Evolutionary conservation across 2,113 vertebrate species (phyloP).

Genomic region (Nibea albiflora): DNA sequence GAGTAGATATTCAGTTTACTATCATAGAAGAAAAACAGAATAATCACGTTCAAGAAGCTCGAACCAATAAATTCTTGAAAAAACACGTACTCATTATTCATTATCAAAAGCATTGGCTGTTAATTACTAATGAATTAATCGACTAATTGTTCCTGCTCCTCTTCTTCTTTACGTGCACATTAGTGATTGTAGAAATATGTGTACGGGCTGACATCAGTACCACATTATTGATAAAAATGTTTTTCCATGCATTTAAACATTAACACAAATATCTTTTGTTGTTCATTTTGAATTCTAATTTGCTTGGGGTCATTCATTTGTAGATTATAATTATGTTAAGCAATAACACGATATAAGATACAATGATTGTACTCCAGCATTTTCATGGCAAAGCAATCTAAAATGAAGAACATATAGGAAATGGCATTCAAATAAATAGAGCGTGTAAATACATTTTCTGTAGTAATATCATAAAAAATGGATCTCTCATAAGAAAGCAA

Average conservation of each 20-base stretch:
- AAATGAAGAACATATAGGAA: background rate
- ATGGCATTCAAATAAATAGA: background rate
- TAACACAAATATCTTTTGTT: background rate
- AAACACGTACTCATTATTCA: background rate
- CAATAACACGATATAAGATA: background rate
- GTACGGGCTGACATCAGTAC: background rate
- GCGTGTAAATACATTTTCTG: background rate
- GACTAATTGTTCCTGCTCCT: background rate
- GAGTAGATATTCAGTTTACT: background rate
- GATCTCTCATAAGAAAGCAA: background rate
- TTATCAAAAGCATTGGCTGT: background rate
- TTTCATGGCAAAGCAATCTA: background rate
- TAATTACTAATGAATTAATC: background rate
- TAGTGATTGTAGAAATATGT: background rate
- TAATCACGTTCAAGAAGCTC: background rate
- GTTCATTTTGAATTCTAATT: background rate
- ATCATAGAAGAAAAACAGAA: background rate
- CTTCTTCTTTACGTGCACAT: background rate
- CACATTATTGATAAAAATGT: background rate
- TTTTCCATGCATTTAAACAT: background rate
- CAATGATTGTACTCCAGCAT: background rate
- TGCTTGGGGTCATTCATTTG: background rate
- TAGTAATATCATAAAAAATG: background rate
- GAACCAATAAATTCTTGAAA: background rate
- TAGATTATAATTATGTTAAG: background rate